Percentiles rank a stretch among this genome's conserved stretches.
These are phyloP conservation scores for Drosophila peninsularis DNA, from an alignment of 2,888 invertebrate species.

Conservation along the genomic window DNA sequence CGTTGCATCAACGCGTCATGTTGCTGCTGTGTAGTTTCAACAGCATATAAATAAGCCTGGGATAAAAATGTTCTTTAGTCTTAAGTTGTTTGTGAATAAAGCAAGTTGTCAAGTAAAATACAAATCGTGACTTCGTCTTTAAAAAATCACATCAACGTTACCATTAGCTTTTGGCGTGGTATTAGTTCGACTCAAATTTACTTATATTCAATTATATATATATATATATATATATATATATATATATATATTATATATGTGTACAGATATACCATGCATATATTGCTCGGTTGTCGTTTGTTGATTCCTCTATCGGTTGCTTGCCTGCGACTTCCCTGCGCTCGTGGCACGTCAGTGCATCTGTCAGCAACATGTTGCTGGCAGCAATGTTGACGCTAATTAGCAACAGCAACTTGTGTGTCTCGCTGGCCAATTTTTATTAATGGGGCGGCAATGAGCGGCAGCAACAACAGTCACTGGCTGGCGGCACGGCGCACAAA, in stretches of 20 bases:
- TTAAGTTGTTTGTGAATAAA: too few relatives aligned
- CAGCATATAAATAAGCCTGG: too few relatives aligned
- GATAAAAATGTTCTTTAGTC: too few relatives aligned
- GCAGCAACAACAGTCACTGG: slow-evolving; percentile 6
- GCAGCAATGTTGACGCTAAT: slow-evolving; percentile 81
- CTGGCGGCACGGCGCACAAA: slow-evolving; percentile 48
- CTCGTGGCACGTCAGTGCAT: slow-evolving; percentile 51
- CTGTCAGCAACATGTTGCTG: slow-evolving; percentile 77
- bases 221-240: too few relatives aligned
- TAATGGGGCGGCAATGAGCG: slow-evolving; percentile 63
- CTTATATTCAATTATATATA: too few relatives aligned
- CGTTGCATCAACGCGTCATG: too few relatives aligned
- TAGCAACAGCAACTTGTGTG: slow-evolving; percentile 68
- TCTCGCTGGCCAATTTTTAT: slow-evolving; percentile 55
- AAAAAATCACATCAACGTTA: too few relatives aligned
- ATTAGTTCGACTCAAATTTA: too few relatives aligned
- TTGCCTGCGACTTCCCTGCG: slow-evolving; percentile 3
- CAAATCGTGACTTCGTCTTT: too few relatives aligned
- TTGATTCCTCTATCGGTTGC: slow-evolving; percentile 28
- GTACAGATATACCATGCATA: not conserved
- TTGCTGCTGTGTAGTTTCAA: too few relatives aligned
- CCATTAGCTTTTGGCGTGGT: too few relatives aligned
- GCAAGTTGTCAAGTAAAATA: too few relatives aligned
- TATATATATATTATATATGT: not conserved
- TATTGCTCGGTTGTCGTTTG: not conserved